These are phyloP conservation scores for Cataglyphis rosenhaueri DNA, from an alignment of 2,888 invertebrate genomes.

Conservation along the genomic window DNA sequence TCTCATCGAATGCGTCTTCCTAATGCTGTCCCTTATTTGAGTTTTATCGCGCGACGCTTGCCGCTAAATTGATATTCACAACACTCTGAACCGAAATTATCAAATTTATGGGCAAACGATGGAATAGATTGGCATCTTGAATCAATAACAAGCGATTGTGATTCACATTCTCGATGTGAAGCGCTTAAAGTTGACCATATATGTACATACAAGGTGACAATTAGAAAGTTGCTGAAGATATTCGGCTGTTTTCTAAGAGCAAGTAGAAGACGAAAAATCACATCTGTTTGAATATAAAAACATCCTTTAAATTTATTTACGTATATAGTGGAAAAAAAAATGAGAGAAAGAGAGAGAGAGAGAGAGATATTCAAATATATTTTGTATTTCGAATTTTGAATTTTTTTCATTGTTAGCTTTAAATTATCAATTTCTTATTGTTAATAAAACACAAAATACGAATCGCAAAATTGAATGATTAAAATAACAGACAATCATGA, in stretches of 20 bases:
- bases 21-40: constrained; percentile 37
- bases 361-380: too few species aligned
- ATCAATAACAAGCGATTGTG: neutral
- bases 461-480: too few species aligned
- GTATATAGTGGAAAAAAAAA: neutral
- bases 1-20: constrained; percentile 64
- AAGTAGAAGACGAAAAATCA: too few species aligned
- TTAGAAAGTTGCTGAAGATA: neutral
- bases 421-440: too few species aligned
- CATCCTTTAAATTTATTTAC: neutral
- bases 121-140: neutral
- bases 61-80: constrained; percentile 51
- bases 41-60: constrained; percentile 48
- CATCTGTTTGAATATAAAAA: neutral
- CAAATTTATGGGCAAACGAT: constrained; percentile 29
- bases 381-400: too few species aligned
- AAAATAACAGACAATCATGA: too few species aligned
- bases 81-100: constrained; percentile 20
- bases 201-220: neutral
- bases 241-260: too few species aligned
- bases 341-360: too few species aligned
- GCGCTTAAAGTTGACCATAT: neutral
- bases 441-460: too few species aligned
- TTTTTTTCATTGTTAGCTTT: too few species aligned
- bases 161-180: neutral